phyloP scores from a whole-genome alignment of 2,113 vertebrate species.

The Phyllostomus hastatus region DNA sequence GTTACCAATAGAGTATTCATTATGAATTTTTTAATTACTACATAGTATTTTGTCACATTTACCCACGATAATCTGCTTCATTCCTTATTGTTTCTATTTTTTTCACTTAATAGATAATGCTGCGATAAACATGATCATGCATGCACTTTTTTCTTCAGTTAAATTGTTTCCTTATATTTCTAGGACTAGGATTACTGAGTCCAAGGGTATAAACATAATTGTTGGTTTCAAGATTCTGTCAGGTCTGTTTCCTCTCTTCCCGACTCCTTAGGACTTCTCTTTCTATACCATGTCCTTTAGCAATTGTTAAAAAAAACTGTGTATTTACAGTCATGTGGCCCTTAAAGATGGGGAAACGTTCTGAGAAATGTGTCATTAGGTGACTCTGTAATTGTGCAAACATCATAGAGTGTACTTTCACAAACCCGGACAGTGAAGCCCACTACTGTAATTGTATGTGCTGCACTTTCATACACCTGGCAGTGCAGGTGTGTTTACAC shows the following conservation, averaged over 20 bases:
- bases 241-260: neutral
- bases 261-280: neutral
- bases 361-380: neutral
- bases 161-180: constrained; percentile 37
- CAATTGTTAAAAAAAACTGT: neutral
- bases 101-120: neutral
- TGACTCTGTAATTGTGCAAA: neutral
- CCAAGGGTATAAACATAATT: neutral
- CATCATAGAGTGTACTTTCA: neutral
- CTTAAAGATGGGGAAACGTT: neutral
- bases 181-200: neutral
- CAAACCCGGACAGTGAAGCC: neutral
- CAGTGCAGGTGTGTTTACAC: neutral
- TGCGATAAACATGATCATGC: neutral
- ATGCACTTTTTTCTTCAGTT: neutral
- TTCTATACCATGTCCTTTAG: neutral
- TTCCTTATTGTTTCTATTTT: neutral
- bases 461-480: neutral
- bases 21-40: neutral
- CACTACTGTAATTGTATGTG: neutral
- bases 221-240: neutral
- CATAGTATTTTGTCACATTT: neutral
- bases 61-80: neutral
- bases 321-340: neutral
- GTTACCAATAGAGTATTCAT: neutral